These are phyloP conservation scores for Stramonita haemastoma DNA, from an alignment of 2,888 invertebrate genomes.

Conservation along the genomic window DNA sequence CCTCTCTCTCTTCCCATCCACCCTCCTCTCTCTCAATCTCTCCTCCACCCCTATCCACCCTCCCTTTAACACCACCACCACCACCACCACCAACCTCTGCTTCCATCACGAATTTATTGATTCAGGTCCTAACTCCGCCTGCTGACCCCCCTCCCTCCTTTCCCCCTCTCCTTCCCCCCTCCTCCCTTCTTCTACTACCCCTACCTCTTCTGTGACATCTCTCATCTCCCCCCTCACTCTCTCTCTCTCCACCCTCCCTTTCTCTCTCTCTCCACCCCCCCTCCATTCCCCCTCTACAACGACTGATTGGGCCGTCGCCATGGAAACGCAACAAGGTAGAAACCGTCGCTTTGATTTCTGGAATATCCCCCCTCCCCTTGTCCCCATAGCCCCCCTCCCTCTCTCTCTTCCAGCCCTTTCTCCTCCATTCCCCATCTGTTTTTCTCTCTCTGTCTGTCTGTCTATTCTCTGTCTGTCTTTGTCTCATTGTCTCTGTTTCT, in stretches of 20 bases:
- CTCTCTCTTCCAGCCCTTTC: neutral
- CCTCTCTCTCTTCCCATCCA: neutral
- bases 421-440: neutral
- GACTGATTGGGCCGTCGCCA: conserved; percentile 19
- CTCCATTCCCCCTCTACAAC: neutral
- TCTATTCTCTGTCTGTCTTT: no score
- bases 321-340: conserved; percentile 21
- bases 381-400: neutral
- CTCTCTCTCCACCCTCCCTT: neutral
- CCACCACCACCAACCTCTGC: neutral
- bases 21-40: neutral
- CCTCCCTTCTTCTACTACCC: neutral
- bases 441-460: no score
- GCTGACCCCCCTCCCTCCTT: neutral
- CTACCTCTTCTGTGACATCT: neutral
- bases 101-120: neutral
- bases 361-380: neutral
- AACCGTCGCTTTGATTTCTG: conserved; percentile 24
- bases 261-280: neutral
- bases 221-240: neutral
- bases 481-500: no score
- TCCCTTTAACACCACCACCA: no score
- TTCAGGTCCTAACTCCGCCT: neutral
- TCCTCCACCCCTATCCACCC: neutral
- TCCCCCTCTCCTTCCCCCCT: no score